Evolutionary conservation across 2,113 vertebrate species (phyloP).

Genomic region (Taxidea taxus): DNA sequence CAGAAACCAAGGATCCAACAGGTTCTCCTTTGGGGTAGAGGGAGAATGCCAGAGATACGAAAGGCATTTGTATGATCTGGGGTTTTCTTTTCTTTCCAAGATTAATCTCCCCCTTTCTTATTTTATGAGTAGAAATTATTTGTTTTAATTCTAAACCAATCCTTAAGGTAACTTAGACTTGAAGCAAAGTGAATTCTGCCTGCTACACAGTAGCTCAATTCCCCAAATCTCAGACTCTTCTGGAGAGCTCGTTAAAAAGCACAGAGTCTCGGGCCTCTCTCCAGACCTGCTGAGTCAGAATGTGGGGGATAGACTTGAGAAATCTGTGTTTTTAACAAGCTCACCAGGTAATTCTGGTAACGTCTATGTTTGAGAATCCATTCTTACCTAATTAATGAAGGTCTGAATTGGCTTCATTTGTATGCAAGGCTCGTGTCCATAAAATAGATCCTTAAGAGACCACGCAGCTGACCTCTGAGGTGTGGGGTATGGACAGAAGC

Average conservation of each 20-base stretch:
- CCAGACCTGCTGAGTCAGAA: background rate
- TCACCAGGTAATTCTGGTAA: background rate
- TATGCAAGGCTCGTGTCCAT: background rate
- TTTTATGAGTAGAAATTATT: background rate
- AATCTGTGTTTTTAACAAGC: background rate
- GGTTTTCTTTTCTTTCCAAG: background rate
- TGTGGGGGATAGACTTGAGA: background rate
- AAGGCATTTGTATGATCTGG: background rate
- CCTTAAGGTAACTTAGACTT: background rate
- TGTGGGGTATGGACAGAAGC: background rate
- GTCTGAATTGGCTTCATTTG: background rate
- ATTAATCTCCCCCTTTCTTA: background rate
- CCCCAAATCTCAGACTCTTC: background rate
- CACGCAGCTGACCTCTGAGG: background rate
- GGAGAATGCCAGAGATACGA: background rate
- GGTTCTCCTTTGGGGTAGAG: background rate
- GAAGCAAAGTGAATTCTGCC: background rate
- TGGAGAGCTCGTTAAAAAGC: background rate
- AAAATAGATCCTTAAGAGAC: background rate
- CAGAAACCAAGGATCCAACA: background rate
- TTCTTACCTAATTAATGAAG: background rate
- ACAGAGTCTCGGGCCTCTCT: background rate
- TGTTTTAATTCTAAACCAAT: background rate
- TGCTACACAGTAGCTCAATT: background rate
- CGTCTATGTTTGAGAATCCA: background rate